These are phyloP conservation scores for Sycobia sp. DNA, from an alignment of 1,140 invertebrate species.

Conservation along the genomic window DNA sequence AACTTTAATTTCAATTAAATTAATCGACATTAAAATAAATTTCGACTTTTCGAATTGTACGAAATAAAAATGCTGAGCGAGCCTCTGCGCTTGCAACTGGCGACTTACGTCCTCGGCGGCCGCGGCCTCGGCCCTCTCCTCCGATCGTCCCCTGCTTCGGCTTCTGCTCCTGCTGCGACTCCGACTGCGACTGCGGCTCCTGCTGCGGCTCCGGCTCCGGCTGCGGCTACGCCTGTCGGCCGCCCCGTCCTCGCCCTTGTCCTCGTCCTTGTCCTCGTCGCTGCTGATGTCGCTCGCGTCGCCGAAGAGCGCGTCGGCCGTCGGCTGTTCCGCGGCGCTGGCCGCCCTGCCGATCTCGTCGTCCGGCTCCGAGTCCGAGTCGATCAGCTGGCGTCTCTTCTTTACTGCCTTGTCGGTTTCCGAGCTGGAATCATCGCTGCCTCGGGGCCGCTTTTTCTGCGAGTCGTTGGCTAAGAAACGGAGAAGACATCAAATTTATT, in stretches of 20 bases:
- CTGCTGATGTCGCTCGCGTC: slow-evolving; percentile 91
- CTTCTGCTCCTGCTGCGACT: slow-evolving; percentile 47
- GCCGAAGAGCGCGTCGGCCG: slow-evolving; percentile 86
- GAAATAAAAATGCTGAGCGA: too few relatives aligned
- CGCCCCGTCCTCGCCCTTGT: slow-evolving; percentile 49
- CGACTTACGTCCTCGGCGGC: slow-evolving; percentile 62
- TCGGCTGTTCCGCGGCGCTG: slow-evolving; percentile 64
- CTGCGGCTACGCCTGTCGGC: slow-evolving; percentile 50
- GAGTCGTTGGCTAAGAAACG: slow-evolving; percentile 39
- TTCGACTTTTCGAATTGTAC: not conserved
- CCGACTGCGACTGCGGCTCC: slow-evolving; percentile 49
- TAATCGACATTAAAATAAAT: too few relatives aligned
- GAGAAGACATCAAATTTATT: too few relatives aligned
- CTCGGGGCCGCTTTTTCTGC: slow-evolving; percentile 41
- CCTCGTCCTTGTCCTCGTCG: slow-evolving; percentile 70
- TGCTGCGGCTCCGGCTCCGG: slow-evolving; percentile 53
- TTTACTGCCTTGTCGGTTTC: slow-evolving; percentile 41
- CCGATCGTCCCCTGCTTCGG: slow-evolving; percentile 50
- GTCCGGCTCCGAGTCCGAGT: slow-evolving; percentile 60
- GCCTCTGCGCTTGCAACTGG: too few relatives aligned
- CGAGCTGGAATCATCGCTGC: slow-evolving; percentile 49
- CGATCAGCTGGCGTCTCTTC: slow-evolving; percentile 58
- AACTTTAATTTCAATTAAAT: too few relatives aligned
- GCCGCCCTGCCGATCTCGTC: slow-evolving; percentile 49
- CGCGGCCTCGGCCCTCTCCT: slow-evolving; percentile 47